A percentile compares a stretch with the other conserved stretches of the same genome.
These are phyloP conservation scores for Nomada ferruginata DNA, from an alignment of 2,888 invertebrate species.

Conservation along the genomic window DNA sequence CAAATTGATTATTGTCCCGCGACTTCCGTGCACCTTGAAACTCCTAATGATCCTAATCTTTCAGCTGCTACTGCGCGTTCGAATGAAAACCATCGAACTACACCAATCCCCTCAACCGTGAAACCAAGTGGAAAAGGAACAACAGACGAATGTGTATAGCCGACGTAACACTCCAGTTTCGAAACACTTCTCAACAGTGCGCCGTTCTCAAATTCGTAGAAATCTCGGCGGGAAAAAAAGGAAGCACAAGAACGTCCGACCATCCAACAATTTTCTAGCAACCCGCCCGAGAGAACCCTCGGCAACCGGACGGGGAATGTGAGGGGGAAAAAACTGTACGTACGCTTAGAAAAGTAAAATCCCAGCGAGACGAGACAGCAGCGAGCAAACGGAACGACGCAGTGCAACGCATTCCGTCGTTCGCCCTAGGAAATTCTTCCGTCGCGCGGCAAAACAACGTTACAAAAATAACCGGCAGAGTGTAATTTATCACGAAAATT, in stretches of 20 bases:
- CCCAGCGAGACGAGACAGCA: neutral
- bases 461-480: constrained; percentile 10
- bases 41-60: too few relatives aligned
- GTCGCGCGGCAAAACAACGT: constrained; percentile 15
- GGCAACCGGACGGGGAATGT: neutral
- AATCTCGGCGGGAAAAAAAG: neutral
- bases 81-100: too few relatives aligned
- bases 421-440: constrained; percentile 13
- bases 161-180: neutral
- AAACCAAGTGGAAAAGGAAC: too few relatives aligned
- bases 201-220: neutral
- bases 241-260: neutral
- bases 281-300: neutral
- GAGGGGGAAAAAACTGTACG: neutral
- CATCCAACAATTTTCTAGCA: constrained; percentile 1
- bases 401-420: neutral
- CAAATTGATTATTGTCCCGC: neutral
- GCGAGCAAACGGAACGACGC: neutral
- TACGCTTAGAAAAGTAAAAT: constrained; percentile 4
- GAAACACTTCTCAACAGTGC: neutral
- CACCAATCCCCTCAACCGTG: too few relatives aligned
- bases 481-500: constrained; percentile 36
- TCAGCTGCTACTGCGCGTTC: too few relatives aligned
- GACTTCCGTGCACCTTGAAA: too few relatives aligned
- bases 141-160: too few relatives aligned